These are phyloP conservation scores for Amazona finschi DNA, from an alignment of 2,797 vertebrate genomes.

Conservation along the genomic window DNA sequence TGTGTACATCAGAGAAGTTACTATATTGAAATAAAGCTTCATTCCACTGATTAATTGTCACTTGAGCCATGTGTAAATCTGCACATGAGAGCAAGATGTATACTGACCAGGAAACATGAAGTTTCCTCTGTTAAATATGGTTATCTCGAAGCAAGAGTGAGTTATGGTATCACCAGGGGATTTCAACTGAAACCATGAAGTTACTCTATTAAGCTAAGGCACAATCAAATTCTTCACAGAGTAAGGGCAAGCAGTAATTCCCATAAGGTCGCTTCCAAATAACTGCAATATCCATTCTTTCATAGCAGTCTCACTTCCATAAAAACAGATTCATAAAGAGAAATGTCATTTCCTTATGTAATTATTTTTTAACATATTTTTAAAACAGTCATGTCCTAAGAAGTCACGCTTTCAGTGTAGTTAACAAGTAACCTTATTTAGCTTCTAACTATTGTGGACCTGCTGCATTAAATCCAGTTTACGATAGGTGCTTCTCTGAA, in stretches of 20 bases:
- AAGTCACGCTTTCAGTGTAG: background rate
- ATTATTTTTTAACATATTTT: conserved; percentile 23
- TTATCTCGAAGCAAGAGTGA: background rate
- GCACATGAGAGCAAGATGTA: background rate
- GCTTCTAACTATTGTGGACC: background rate
- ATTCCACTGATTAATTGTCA: background rate
- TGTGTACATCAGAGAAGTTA: background rate
- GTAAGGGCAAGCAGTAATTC: background rate
- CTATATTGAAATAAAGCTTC: background rate
- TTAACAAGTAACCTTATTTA: background rate
- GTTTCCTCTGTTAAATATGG: background rate
- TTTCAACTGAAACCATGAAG: background rate
- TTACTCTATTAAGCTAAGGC: background rate
- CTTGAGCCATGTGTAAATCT: background rate
- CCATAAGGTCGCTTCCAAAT: background rate
- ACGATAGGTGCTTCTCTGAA: background rate
- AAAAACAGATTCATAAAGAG: background rate
- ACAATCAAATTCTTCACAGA: background rate
- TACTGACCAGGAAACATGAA: background rate
- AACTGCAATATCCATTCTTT: background rate
- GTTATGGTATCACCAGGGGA: background rate
- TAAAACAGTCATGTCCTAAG: background rate
- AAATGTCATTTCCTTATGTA: conserved; percentile 18
- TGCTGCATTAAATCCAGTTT: background rate
- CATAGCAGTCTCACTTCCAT: background rate